phyloP scores from a whole-genome alignment of 2,797 vertebrate species.

The Enteromius anoplus region DNA sequence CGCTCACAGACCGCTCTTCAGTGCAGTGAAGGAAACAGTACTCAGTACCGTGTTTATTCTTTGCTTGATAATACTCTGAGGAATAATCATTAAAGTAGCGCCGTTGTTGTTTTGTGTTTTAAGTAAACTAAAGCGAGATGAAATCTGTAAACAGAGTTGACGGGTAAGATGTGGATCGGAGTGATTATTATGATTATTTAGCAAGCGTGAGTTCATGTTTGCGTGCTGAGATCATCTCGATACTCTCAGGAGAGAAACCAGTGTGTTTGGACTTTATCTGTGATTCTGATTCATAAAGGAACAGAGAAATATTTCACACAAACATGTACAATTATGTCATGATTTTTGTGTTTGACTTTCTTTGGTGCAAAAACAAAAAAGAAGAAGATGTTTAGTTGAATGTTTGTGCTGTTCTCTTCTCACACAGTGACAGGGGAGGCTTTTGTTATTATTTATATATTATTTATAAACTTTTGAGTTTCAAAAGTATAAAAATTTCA shows the following conservation, averaged over 20 bases:
- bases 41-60: not conserved
- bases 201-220: not conserved
- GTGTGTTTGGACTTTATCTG: not conserved
- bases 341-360: too few relatives aligned
- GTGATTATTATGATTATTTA: not conserved
- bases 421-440: not conserved
- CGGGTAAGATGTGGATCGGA: too few relatives aligned
- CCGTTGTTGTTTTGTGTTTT: not conserved
- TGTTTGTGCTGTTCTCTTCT: not conserved
- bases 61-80: not conserved
- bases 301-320: too few relatives aligned
- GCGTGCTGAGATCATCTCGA: not conserved
- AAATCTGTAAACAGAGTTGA: not conserved
- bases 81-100: not conserved
- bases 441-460: too few relatives aligned
- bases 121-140: not conserved
- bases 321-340: too few relatives aligned
- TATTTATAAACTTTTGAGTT: not conserved
- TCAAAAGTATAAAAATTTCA: not conserved
- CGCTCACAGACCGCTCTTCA: not conserved
- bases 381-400: not conserved
- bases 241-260: not conserved
- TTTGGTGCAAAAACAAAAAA: not conserved
- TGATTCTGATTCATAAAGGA: not conserved
- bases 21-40: not conserved